Conservation (phyloP, 2,888 invertebrate species). For the Oxytorus armatus region DNA sequence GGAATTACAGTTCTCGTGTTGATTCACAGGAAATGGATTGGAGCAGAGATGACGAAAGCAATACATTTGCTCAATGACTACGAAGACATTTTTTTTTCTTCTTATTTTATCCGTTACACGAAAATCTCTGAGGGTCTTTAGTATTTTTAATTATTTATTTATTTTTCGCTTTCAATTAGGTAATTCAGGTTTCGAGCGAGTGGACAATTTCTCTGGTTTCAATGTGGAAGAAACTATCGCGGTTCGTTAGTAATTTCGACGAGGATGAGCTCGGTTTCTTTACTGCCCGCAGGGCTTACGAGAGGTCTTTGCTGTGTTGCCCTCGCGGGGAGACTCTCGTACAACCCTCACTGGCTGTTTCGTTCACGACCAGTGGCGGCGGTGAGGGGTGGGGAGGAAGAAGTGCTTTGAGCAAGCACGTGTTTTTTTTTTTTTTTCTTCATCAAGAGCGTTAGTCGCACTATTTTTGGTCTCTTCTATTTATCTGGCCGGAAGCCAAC, state of each 20-base stretch:
- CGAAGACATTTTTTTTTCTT: background rate
- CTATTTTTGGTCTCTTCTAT: conserved; percentile 76
- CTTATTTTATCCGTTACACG: too few species aligned
- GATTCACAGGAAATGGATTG: too few species aligned
- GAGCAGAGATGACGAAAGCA: background rate
- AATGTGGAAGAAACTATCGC: background rate
- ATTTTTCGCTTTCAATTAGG: too few species aligned
- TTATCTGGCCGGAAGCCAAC: conserved; percentile 72
- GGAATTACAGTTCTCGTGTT: too few species aligned
- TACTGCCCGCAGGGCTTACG: background rate
- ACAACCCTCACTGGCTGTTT: conserved; percentile 2
- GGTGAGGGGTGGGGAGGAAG: background rate
- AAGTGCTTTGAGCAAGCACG: conserved; percentile 44
- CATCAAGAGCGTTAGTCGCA: conserved; percentile 56
- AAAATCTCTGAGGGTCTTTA: too few species aligned
- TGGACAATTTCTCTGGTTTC: conserved; percentile 4
- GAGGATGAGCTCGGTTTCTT: conserved; percentile 25
- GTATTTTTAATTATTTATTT: too few species aligned
- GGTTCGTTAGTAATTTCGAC: conserved; percentile 42
- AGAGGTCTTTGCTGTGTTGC: background rate
- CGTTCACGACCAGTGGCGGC: background rate
- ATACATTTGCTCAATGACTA: too few species aligned
- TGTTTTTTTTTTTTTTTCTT: conserved; percentile 32
- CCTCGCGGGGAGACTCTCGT: conserved; percentile 1
- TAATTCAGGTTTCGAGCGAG: too few species aligned